Conservation (phyloP, 2,888 invertebrate species). For the Hydrotaea diabolus region DNA sequence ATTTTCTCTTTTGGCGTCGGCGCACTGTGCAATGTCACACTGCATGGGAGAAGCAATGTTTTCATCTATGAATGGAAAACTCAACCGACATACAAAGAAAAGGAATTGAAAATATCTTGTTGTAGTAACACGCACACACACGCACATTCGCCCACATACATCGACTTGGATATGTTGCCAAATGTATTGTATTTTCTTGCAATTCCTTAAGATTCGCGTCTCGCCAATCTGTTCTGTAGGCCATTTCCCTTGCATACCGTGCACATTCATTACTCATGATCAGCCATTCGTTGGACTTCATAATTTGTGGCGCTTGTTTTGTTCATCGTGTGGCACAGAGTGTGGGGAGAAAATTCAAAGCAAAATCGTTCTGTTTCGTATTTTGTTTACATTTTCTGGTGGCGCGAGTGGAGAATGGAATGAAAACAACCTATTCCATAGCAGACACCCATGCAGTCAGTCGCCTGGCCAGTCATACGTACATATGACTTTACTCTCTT, state of each 20-base stretch:
- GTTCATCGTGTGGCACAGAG: neutral
- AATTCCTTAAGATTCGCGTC: neutral
- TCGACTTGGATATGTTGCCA: conserved; percentile 8
- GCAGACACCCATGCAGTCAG: neutral
- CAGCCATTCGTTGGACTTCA: conserved; percentile 37
- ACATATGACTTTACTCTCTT: conserved; percentile 3
- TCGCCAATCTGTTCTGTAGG: neutral
- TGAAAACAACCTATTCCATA: conserved; percentile 45
- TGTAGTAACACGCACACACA: conserved; percentile 13
- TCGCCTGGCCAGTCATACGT: neutral
- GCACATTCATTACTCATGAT: conserved; percentile 10
- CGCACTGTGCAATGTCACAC: conserved; percentile 37
- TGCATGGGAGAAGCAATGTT: conserved; percentile 16
- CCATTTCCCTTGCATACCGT: neutral
- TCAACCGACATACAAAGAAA: neutral
- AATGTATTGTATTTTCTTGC: conserved; percentile 16
- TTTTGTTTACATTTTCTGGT: conserved; percentile 72
- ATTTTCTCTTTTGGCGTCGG: conserved; percentile 31
- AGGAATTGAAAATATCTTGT: conserved; percentile 5
- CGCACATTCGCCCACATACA: neutral
- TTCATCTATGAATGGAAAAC: conserved; percentile 58
- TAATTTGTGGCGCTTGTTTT: neutral
- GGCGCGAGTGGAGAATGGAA: conserved; percentile 67
- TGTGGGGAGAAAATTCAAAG: neutral
- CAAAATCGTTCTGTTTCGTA: conserved; percentile 21